A percentile compares a stretch with the other conserved stretches of the same genome.
Conservation (phyloP, 2,113 vertebrate species). For the Herpailurus yagouaroundi region DNA sequence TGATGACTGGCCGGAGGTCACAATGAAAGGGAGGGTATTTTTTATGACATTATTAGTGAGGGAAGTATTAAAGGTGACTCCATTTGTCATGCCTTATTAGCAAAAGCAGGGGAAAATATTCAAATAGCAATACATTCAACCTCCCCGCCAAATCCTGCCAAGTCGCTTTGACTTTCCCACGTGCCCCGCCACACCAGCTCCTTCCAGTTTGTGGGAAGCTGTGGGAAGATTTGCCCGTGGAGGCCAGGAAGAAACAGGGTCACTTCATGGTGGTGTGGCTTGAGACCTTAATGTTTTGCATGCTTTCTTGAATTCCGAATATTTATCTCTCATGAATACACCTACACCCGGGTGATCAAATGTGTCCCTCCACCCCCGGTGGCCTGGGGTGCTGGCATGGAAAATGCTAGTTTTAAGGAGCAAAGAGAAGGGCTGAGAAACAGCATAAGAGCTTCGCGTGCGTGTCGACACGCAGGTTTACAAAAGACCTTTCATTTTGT, state of each 20-base stretch:
- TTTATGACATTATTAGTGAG: slow-evolving; percentile 83
- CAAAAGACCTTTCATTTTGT: neutral
- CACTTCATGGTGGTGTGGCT: accelerated
- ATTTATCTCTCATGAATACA: no score
- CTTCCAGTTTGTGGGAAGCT: neutral
- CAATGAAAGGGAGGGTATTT: slow-evolving; percentile 83
- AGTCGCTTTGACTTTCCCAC: slow-evolving; percentile 73
- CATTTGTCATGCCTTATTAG: slow-evolving; percentile 86
- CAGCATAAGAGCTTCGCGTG: neutral
- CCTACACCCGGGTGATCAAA: no score
- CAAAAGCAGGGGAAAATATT: slow-evolving; percentile 78
- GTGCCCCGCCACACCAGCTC: neutral
- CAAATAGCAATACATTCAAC: slow-evolving; percentile 72
- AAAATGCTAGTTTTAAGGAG: neutral
- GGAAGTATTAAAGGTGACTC: slow-evolving; percentile 82
- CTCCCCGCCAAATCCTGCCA: neutral
- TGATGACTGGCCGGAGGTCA: slow-evolving; percentile 83
- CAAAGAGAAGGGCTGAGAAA: neutral
- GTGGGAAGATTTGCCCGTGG: neutral
- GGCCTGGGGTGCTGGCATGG: neutral
- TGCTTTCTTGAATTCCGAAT: neutral
- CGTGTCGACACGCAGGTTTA: accelerated
- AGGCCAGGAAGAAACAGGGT: neutral
- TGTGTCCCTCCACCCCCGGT: neutral
- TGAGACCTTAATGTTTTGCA: no score